A percentile compares a stretch with the other conserved stretches of the same genome.
phyloP scores from a whole-genome alignment of 2,113 vertebrate species.

The Dasyornis broadbenti region DNA sequence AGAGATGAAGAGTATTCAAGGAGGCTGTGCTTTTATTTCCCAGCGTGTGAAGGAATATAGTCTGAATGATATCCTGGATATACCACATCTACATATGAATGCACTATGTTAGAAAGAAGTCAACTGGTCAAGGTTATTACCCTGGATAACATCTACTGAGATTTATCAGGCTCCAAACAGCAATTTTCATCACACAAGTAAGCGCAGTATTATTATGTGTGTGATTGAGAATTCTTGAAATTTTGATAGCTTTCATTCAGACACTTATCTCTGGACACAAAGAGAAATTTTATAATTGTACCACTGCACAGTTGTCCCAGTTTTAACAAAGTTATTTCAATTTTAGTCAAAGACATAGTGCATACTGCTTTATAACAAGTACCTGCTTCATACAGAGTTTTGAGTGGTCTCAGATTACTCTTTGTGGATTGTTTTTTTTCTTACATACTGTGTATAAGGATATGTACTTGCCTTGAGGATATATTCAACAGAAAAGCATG shows the following conservation, averaged over 20 bases:
- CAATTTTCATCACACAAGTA: conserved; percentile 16
- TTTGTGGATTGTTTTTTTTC: background rate
- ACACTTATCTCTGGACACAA: conserved; percentile 14
- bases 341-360: background rate
- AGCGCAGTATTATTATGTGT: background rate
- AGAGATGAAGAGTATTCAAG: background rate
- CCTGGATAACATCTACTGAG: background rate
- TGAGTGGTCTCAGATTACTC: background rate
- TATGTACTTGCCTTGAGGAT: background rate
- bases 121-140: background rate
- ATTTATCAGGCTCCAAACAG: background rate
- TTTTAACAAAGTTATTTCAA: conserved; percentile 14
- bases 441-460: background rate
- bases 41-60: background rate
- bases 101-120: background rate
- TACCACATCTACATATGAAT: background rate
- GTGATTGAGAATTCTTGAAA: conserved; percentile 4
- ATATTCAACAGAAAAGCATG: background rate
- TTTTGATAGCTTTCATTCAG: conserved; percentile 13
- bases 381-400: background rate
- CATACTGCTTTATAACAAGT: background rate
- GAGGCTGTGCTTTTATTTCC: background rate
- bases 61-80: background rate
- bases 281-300: background rate
- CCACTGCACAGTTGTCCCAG: background rate